Base-by-base conservation (phyloP, 2,888 invertebrate species). In the Tridacna crocea region DNA sequence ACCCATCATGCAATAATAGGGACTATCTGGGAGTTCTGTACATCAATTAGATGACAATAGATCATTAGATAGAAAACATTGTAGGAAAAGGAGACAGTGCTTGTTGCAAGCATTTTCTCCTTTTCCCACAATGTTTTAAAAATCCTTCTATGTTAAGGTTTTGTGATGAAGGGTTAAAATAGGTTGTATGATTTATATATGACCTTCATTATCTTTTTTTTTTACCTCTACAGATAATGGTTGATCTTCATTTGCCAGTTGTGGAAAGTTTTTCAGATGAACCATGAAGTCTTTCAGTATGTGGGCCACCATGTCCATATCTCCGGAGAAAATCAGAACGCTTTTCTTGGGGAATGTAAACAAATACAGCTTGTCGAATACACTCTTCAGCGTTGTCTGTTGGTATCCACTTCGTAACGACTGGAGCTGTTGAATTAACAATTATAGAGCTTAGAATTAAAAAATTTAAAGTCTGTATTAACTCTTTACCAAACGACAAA, bases 271-370 rank as follows among this genome's bases (percentile, higher is more conserved):
- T 26, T 80, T 84, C 60, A 91, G 77, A 22, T 89, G 90, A 11
- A 76, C 79, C 3, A 92, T 78, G 4, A 89, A 75, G n/a, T 88
- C 87, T 27, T 88, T 80, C 22, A 92, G 83, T 15, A 88, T 90
- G 19, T 83, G 87, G 6, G 89, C 87, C 13, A 90, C 88, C 80
- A 92, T 87, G 72, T 92, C 92, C 36, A 90, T 85, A 72, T 92
- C 92, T 2, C 92, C 92, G 0, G 91, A 89, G 60, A 88, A 90
- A 65, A 91, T 77, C 12, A 85, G 79, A 27, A 84, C 83, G 0
- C 85, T 78, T 19, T 82, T 81, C 27, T 78, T 83, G 6, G 85
- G 75, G 13, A 84, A 65, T 8, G 85, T 84, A 24, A 89, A 87
- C 17, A 78, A 61, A 58, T 85, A 81, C 51, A 92, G 82, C 0